Evolutionary conservation across 2,888 invertebrate species (phyloP).

Genomic region (Ptycholaimellus sp.): DNA sequence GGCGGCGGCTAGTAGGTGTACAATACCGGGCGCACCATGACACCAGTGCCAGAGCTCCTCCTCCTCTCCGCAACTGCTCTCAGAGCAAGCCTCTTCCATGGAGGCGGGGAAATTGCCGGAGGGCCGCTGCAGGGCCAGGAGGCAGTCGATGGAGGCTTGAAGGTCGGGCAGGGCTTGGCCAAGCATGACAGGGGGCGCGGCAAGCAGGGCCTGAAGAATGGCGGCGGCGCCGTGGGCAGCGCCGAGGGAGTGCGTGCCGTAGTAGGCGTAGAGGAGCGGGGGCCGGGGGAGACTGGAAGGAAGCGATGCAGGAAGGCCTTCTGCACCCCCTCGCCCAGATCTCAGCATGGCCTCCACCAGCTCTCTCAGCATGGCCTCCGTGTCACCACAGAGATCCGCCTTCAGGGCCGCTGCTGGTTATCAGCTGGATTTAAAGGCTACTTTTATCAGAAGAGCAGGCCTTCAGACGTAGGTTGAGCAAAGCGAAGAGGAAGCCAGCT

Average conservation of each 20-base stretch:
- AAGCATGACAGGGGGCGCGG: conserved; percentile 24
- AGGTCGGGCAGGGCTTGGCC: conserved; percentile 1
- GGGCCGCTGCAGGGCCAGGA: conserved; percentile 8
- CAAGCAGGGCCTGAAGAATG: conserved; percentile 54
- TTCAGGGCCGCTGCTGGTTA: no score
- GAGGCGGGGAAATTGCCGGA: conserved; percentile 9
- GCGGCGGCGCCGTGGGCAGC: conserved; percentile 70
- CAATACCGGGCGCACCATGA: conserved; percentile 52
- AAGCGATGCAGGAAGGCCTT: no score
- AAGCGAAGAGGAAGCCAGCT: conserved; percentile 54
- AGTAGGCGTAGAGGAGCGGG: conserved; percentile 62
- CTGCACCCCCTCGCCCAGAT: no score
- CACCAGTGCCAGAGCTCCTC: conserved; percentile 67
- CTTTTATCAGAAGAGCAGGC: no score
- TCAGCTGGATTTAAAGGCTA: no score
- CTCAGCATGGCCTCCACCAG: no score
- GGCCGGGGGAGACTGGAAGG: no score
- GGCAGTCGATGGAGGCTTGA: conserved; percentile 3
- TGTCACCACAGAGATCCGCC: no score
- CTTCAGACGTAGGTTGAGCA: conserved; percentile 50
- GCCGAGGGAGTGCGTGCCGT: conserved; percentile 57
- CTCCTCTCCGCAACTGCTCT: no score
- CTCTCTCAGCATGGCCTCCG: no score
- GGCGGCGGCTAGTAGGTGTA: conserved; percentile 57
- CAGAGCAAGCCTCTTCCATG: conserved; percentile 6